Base-by-base conservation (phyloP, 2,797 vertebrate genomes). In the Hemibagrus guttatus region DNA sequence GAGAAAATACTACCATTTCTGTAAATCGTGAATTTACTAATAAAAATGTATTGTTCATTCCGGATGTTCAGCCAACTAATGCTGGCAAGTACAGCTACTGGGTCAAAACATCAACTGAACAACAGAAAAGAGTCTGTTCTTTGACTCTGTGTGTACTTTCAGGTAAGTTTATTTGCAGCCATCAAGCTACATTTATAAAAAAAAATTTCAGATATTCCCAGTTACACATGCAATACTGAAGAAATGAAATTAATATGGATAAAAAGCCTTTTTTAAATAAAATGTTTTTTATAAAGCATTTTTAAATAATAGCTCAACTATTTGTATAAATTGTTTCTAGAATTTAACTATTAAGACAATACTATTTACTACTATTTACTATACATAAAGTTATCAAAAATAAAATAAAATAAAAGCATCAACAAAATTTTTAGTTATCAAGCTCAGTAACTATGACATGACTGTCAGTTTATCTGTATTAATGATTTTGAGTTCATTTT, bases 21-120 rank as follows among this genome's bases (percentile, higher is more conserved):
- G 5, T 84, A 58, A 81, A 86, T 9, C 19, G 23, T 13, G 19
- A 58, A 52, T 28, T 81, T 21, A 69, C 59, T 69, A 5, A 84
- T 52, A 84, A 23, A 84, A 39, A 26, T 84, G 19, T 71, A 16
- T 66, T 89, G 76, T 19, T 81, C 26, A 81, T 89, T 68, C 31
- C 64, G 23, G n/a, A 86, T 39, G 76, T 89, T 69, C 80, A 83
- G 54, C 17, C 56, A 11, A 42, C 26, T 69, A 9, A 86, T 69
- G 84, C 85, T 3, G 89, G 89, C 1, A 83, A 75, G 3, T 89
- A 86, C 84, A 89, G 59, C 49, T 91, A 89, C 74, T 88, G 89
- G 89, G 69, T 39, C 28, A 19, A 81, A 21, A 59, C 31, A 56
- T 28, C 13, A 26, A 31, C 59, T 23, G 84, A 69, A 28, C 56